Percentiles rank a stretch among this genome's conserved stretches.
These are phyloP conservation scores for Morone saxatilis DNA, from an alignment of 2,113 vertebrate genomes.

Conservation along the genomic window DNA sequence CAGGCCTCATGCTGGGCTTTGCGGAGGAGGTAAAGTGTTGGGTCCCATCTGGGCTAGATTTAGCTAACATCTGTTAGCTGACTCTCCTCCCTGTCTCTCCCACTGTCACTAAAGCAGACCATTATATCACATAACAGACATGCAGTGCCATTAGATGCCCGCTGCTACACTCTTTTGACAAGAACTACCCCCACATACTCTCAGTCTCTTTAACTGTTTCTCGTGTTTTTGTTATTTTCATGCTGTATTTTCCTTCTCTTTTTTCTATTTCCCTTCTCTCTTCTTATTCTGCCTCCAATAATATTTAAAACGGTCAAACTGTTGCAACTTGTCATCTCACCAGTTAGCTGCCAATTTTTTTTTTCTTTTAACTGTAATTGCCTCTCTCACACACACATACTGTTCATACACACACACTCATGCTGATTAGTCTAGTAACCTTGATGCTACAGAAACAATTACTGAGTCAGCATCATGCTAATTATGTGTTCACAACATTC, in stretches of 20 bases:
- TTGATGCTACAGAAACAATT: slow-evolving; percentile 64
- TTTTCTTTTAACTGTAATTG: slow-evolving; percentile 18
- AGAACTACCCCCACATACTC: neutral
- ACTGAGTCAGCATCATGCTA: slow-evolving; percentile 63
- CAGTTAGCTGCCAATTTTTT: slow-evolving; percentile 5
- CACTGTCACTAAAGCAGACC: slow-evolving; percentile 37
- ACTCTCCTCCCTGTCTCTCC: slow-evolving; percentile 35
- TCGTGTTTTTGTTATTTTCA: slow-evolving; percentile 9
- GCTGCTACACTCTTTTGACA: slow-evolving; percentile 24
- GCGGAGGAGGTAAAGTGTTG: slow-evolving; percentile 59
- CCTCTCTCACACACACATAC: slow-evolving; percentile 6
- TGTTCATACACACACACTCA: slow-evolving; percentile 4
- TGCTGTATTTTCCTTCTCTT: neutral
- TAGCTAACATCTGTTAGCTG: slow-evolving; percentile 69
- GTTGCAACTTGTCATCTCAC: slow-evolving; percentile 26
- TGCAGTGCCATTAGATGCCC: slow-evolving; percentile 26
- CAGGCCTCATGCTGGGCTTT: slow-evolving; percentile 44
- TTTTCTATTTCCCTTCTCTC: neutral
- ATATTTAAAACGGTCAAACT: slow-evolving; percentile 14
- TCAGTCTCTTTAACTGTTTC: neutral
- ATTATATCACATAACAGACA: slow-evolving; percentile 47
- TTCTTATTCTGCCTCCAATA: neutral
- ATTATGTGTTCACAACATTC: slow-evolving; percentile 48
- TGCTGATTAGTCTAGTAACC: slow-evolving; percentile 63
- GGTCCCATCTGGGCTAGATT: slow-evolving; percentile 72